Base-by-base conservation (phyloP, 1,140 invertebrate species). In the Drosophila triauraria region DNA sequence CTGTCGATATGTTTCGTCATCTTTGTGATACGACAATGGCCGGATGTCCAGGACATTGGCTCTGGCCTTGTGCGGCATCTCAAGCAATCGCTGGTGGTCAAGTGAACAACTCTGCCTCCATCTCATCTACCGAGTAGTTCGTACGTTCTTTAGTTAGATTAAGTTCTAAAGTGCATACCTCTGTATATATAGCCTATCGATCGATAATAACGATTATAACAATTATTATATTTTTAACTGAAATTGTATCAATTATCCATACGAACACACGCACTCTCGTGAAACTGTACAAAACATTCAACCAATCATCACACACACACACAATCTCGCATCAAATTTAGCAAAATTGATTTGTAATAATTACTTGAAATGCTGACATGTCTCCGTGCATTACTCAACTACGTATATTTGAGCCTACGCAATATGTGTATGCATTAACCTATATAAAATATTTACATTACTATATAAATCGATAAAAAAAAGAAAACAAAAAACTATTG, bases 11-110 rank as follows among this genome's bases (percentile, higher is more conserved):
- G 97, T 93, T 94, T 96, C 63, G 95, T 96, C 82, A 95, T 97
- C 74, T 96, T 98, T 94, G 95, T 97, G 69, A 94, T 97, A 93
- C 96, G 96, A 91, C 97, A 98, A 92, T 97, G 97, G 97, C 97
- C 97, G 40, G 97, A 98, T 93, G 95, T 97, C 59, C 94, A 96
- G 84, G 96, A 97, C 80, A 95, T 97, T 82, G 95, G 95, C 40
- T 94, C 95, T 80, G 95, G 95, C 78, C 93, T 96, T 68, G 95
- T 96, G 93, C 94, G 95, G 80, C 95, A 95, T 91, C 94, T 96
- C 74, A 96, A 95, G 93, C 94, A 96, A 92, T 95, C 94, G 65
- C 93, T 96, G 84, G 94, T 93, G 78, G 92, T 93, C 51, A 93
- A 93, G 77, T 92, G 72, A 82, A 82, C 8, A 35, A 3, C 48